Evolutionary conservation across 2,113 vertebrate species (phyloP), one percentile per base, ranked within the genome.

Genomic region (Clarias macrocephalus): DNA sequence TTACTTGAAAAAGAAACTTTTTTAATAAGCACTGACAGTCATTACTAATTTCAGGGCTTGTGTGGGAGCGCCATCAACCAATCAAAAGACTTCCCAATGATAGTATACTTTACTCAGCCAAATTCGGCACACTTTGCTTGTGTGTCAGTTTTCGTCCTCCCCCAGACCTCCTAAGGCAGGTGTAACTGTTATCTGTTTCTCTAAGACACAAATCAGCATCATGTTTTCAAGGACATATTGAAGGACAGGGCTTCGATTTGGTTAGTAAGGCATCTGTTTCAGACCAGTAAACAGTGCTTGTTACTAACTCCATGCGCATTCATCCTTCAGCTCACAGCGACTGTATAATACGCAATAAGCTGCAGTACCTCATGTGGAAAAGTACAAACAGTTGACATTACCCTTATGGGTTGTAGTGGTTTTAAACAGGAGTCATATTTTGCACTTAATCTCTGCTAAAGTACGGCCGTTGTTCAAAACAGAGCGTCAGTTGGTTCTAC

Each of bases 181-280:
- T 94, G 94, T 94, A 95, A 95, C 95, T 94, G 94, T 95, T 94
- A 93, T 94, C 92, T 93, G 88, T 93, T 93, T 94, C 92, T 93
- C 92, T 82, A 89, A 93, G 89, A 91, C 90, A 91, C 93, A 93
- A 18, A 91, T 94, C 89, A 89, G 77, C 85, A 62, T 59, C 82
- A 77, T 37, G 56, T 63, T 75, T 59, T 86, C 81, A 83, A 82
- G 80, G 79, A 83, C 48, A 66, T 54, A 76, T 66, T 80, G 80
- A 21, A 76, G 37, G 79, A 19, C 42, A 21, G 3, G 11, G 30
- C 11, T 42, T 11, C 3, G 30, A 23, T 30, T 30, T 57, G 23
- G 19, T 80, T 80, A 33, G 25, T 80, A 59, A 80, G 8, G 77
- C 77, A 21, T 57, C 8, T 5, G 79, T 37, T 80, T 80, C 30